These are phyloP conservation scores for Idaea biselata DNA, from an alignment of 2,888 invertebrate genomes.

Conservation along the genomic window DNA sequence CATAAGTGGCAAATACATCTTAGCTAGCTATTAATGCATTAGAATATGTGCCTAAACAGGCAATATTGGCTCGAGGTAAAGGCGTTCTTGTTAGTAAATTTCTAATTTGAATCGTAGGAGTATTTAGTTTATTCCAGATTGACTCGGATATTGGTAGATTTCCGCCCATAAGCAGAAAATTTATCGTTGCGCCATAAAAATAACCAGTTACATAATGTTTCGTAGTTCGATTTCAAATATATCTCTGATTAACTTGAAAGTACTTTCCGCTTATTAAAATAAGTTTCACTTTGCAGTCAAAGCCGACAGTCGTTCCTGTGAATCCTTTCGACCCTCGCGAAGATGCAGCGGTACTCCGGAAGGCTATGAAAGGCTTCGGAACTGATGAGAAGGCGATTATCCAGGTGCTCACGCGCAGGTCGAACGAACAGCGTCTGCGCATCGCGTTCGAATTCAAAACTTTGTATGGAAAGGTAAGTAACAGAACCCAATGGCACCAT, in stretches of 20 bases:
- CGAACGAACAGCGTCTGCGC: constrained; percentile 91
- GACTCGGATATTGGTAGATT: neutral
- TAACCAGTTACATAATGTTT: neutral
- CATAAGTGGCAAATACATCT: constrained; percentile 1
- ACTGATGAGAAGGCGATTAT: constrained; percentile 95
- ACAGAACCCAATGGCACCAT: neutral
- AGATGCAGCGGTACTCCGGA: constrained; percentile 90
- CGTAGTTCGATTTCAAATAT: neutral
- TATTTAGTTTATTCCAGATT: neutral
- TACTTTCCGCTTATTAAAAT: neutral
- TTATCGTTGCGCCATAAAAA: neutral
- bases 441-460: constrained; percentile 91
- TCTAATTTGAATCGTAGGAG: neutral
- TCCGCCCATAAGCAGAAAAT: neutral
- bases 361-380: constrained; percentile 95
- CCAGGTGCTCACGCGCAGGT: constrained; percentile 89
- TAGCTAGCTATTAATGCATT: too few relatives aligned
- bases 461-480: constrained; percentile 89
- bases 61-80: neutral
- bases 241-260: neutral
- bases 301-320: constrained; percentile 88
- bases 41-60: neutral
- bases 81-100: neutral
- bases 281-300: constrained; percentile 75
- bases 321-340: constrained; percentile 88